Evolutionary conservation across 2,888 invertebrate genomes (phyloP).

Genomic region (Gonocerus acuteangulatus): DNA sequence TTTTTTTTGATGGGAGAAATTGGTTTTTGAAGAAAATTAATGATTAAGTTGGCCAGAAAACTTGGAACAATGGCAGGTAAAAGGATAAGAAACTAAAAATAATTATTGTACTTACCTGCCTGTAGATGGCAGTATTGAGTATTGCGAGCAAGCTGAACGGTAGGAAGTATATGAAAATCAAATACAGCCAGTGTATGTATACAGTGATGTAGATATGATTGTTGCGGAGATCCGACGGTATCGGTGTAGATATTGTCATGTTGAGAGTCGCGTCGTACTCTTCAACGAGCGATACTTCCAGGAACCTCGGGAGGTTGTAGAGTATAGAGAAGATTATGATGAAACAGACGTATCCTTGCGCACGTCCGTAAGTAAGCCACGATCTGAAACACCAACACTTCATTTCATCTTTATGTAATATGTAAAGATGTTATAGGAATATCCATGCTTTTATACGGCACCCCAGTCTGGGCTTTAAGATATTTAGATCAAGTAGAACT

Average conservation of each 20-base stretch:
- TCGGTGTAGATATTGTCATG: conserved; percentile 61
- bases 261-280: conserved; percentile 43
- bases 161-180: conserved; percentile 86
- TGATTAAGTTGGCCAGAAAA: too few species aligned
- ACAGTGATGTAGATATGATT: conserved; percentile 69
- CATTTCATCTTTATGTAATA: too few species aligned
- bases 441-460: too few species aligned
- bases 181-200: conserved; percentile 91
- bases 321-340: conserved; percentile 72
- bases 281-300: conserved; percentile 43
- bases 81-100: too few species aligned
- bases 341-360: conserved; percentile 71
- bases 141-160: conserved; percentile 83
- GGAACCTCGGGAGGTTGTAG: conserved; percentile 71
- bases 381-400: conserved; percentile 48
- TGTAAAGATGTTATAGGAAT: too few species aligned
- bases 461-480: too few species aligned
- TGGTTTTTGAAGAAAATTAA: too few species aligned
- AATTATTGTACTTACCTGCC: conserved; percentile 63
- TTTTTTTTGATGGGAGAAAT: too few species aligned
- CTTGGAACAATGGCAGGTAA: too few species aligned
- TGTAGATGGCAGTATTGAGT: conserved; percentile 84
- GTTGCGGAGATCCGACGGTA: conserved; percentile 59
- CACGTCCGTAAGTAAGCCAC: conserved; percentile 82
- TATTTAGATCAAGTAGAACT: too few species aligned